These are phyloP conservation scores for Rhynchotus rufescens DNA, from an alignment of 2,797 vertebrate genomes.

Conservation along the genomic window DNA sequence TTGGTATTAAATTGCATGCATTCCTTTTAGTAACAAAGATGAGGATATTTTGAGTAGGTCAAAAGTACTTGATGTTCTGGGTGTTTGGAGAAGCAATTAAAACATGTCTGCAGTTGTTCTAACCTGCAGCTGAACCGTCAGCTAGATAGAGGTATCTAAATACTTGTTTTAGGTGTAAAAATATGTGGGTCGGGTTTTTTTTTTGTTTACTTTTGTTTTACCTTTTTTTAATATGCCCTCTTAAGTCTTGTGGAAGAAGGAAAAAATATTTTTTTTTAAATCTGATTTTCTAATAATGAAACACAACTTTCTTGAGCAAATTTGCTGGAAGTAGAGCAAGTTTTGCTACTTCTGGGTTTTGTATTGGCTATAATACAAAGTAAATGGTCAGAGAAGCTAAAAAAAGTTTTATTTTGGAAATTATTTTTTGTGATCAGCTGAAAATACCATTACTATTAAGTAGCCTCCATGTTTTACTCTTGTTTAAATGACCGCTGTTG, in stretches of 20 bases:
- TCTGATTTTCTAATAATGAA: neutral
- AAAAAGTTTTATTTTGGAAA: neutral
- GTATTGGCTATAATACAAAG: neutral
- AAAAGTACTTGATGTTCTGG: neutral
- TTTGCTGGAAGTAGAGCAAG: constrained; percentile 18
- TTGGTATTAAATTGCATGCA: neutral
- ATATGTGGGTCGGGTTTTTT: neutral
- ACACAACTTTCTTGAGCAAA: neutral
- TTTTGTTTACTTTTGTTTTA: neutral
- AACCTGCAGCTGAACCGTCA: constrained; percentile 36
- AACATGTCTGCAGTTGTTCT: constrained; percentile 15
- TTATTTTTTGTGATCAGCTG: neutral
- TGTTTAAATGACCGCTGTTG: neutral
- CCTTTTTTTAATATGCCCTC: neutral
- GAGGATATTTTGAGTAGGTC: constrained; percentile 32
- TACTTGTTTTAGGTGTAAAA: neutral
- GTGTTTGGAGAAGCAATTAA: constrained; percentile 27
- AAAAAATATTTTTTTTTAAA: neutral
- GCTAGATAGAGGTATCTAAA: neutral
- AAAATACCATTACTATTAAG: neutral
- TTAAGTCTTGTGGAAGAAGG: neutral
- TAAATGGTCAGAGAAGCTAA: neutral
- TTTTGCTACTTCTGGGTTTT: neutral
- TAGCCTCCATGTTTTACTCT: no score
- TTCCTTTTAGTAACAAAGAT: neutral